Evolutionary conservation across 2,113 vertebrate genomes (phyloP), one percentile per base, ranked within the genome.

Genomic region (Anguilla rostrata): DNA sequence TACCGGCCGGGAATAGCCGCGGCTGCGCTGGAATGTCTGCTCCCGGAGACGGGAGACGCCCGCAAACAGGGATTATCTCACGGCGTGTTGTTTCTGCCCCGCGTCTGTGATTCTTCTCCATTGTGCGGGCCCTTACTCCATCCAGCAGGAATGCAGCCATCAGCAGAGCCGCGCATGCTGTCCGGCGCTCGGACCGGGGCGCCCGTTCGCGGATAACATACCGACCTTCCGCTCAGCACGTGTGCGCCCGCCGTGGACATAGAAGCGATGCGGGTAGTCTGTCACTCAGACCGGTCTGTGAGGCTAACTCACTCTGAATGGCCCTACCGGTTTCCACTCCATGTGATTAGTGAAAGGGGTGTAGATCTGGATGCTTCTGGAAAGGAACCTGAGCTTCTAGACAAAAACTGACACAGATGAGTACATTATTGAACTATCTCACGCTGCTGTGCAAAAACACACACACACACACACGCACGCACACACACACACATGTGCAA

Each of bases 31-130:
- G 94, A 93, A 94, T 95, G 94, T 91, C 89, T 92, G 92, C 93
- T 75, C 22, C 18, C 14, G 11, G 66, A 83, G 34, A 79, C 34
- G 63, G 75, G 40, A 53, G 95, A 94, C 93, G 91, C 91, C 88
- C 89, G 92, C 94, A 89, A 94, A 94, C 92, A 93, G 88, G 89
- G 92, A 94, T 94, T 94, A 94, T 91, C 92, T 94, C 94, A 94
- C 94, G 91, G 90, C 89, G 91, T 94, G 93, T 93, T 94, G 94
- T 92, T 91, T 93, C 86, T 89, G 88, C 87, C 87, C 89, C 88
- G 88, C 66, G 39, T 90, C 92, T 92, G 91, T 90, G 91, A 92
- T 93, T 92, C 90, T 93, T 92, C 91, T 79, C 81, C 78, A 84
- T 83, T 87, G 83, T 39, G 14, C 12, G 22, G 60, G 53, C 29